These are phyloP conservation scores for Drosophila nannoptera DNA, from an alignment of 1,140 invertebrate species.

Conservation along the genomic window DNA sequence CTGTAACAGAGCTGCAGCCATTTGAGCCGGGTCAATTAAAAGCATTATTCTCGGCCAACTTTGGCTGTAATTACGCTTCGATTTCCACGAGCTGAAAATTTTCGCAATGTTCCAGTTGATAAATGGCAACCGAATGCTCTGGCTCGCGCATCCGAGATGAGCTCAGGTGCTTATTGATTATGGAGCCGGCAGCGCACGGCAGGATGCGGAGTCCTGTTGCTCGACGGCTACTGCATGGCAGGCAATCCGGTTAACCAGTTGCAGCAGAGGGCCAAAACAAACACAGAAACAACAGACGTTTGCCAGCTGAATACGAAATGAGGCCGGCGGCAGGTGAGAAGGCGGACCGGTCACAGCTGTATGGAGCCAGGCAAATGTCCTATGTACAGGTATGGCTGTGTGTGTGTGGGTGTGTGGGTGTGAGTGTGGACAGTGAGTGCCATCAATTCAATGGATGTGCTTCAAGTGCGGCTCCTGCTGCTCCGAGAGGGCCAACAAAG, in stretches of 20 bases:
- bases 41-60: too few relatives aligned
- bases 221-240: neutral
- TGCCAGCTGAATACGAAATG: constrained; percentile 32
- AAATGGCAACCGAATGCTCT: constrained; percentile 4
- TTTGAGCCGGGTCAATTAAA: too few relatives aligned
- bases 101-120: constrained; percentile 43
- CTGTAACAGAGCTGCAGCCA: too few relatives aligned
- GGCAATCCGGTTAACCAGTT: constrained; percentile 3
- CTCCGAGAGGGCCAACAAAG: constrained; percentile 41
- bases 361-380: too few relatives aligned
- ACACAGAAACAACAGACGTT: constrained; percentile 25
- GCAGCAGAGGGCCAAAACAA: constrained; percentile 21
- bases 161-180: constrained; percentile 57
- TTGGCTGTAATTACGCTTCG: constrained; percentile 15
- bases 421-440: constrained; percentile 18
- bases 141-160: constrained; percentile 40
- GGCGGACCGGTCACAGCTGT: neutral
- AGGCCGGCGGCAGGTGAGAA: constrained; percentile 11
- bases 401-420: neutral
- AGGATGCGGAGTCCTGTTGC: neutral
- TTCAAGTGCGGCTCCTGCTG: constrained; percentile 22
- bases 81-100: constrained; percentile 42
- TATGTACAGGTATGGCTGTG: neutral
- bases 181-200: constrained; percentile 21
- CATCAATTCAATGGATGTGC: constrained; percentile 51